Conservation (phyloP, 2,113 vertebrate genomes). For the Microtus oregoni region DNA sequence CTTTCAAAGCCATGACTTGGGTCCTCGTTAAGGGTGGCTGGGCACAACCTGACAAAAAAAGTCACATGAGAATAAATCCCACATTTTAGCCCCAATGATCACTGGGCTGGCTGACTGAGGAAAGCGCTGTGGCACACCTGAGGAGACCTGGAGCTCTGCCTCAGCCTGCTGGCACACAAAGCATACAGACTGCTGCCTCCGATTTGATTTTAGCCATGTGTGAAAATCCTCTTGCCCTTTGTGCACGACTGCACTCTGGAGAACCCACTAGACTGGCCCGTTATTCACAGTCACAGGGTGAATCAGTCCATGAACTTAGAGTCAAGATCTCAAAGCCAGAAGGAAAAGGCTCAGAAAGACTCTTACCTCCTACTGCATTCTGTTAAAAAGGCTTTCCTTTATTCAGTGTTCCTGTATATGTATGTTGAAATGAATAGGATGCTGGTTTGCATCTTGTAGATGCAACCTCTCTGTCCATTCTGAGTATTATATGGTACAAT, state of each 20-base stretch:
- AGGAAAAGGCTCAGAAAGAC: not conserved
- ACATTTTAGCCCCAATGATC: accelerated
- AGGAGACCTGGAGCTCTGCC: not conserved
- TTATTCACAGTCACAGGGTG: not conserved
- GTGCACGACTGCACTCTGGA: not conserved
- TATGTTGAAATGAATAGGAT: not conserved
- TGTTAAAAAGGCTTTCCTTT: not conserved
- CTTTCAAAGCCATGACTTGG: not conserved
- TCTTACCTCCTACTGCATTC: not conserved
- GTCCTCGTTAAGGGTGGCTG: not conserved
- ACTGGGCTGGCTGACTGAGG: too few species aligned
- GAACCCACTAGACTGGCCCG: not conserved
- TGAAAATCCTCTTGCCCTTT: not conserved
- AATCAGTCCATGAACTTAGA: not conserved
- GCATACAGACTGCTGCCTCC: not conserved
- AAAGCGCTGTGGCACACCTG: accelerated
- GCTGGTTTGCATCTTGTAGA: not conserved
- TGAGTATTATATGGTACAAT: accelerated
- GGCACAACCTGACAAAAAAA: not conserved
- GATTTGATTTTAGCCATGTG: not conserved
- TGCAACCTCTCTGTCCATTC: accelerated
- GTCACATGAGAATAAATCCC: too few species aligned
- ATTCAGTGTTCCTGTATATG: not conserved
- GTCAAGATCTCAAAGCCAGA: not conserved
- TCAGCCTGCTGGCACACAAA: not conserved